A percentile compares a stretch with the other conserved stretches of the same genome.
Evolutionary conservation across 1,140 invertebrate genomes (phyloP).

Genomic region (Cataglyphis hispanica): DNA sequence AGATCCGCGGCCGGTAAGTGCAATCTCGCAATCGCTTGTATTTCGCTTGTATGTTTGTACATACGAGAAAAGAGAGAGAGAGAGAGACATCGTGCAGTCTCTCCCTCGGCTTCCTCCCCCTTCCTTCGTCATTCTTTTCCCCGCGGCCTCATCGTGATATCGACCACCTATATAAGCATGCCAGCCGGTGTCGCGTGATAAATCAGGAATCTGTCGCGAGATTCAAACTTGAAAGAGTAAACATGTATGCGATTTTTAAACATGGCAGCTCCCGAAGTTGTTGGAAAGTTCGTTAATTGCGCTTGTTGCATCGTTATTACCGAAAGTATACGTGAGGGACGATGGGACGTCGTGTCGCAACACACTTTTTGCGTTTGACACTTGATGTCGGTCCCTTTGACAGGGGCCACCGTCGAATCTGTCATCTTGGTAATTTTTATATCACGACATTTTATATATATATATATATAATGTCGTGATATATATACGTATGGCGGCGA

Average conservation of each 20-base stretch:
- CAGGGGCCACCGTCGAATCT: neutral
- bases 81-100: slow-evolving; percentile 38
- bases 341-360: neutral
- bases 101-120: neutral
- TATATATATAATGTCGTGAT: no score
- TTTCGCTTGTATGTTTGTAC: neutral
- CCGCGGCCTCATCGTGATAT: neutral
- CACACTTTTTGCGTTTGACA: neutral
- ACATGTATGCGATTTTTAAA: neutral
- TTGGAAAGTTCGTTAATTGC: no score
- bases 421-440: neutral
- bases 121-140: neutral
- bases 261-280: neutral
- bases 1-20: slow-evolving; percentile 85
- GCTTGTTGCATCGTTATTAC: no score
- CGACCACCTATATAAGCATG: slow-evolving; percentile 31
- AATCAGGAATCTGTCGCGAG: slow-evolving; percentile 30
- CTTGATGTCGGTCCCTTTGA: neutral
- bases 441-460: neutral
- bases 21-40: slow-evolving; percentile 57
- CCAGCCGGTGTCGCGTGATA: slow-evolving; percentile 46
- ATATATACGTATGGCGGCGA: neutral
- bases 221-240: neutral
- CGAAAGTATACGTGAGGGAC: neutral
- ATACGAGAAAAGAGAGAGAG: slow-evolving; percentile 9